Evolutionary conservation across 2,888 invertebrate genomes (phyloP), one percentile per base, ranked within the genome.

Genomic region (Athalia circularis): DNA sequence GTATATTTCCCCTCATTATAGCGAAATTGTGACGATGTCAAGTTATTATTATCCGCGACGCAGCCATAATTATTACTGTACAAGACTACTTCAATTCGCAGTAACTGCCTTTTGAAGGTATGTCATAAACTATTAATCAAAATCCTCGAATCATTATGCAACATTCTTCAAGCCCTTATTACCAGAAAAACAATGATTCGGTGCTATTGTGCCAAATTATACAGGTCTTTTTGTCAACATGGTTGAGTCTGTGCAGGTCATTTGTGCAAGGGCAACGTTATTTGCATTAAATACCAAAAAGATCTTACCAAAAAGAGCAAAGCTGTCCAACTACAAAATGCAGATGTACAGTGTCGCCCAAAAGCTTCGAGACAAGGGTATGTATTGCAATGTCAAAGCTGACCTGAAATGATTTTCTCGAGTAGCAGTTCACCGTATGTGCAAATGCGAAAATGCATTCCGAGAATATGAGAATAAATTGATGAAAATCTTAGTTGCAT

Each of bases 21-120:
- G 29, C 29, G 29, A 29, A 29, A 29, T 29, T 29, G 29, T 29
- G 29, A 29, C 29, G 29, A 29, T 29, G 29, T 29, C 29, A 29
- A 29, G 29, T 29, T 29, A 29, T 29, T 29, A 29, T 29, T 29
- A 29, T 29, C 62, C 62, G 75, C 64, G 3, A 52, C 6, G 62
- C 50, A 75, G 75, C 29, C 13, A 52, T 75, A 75, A 72, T 52
- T 75, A 64, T 75, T 64, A 62, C 15, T 9, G 5, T 75, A 75
- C 75, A 75, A 75, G 13, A 62, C 75, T 75, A 75, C 15, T 62
- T 75, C 75, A 75, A 75, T 75, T 75, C 64, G 52, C 75, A 75
- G 50, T 75, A 29, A 64, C 50, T 59, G 50, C 62, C 43, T 75
- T 52, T 47, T 61, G 50, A 75, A 62, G 62, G 11, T 75, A 15